Evolutionary conservation across 2,888 invertebrate species (phyloP).

Genomic region (Lydus trimaculatus): DNA sequence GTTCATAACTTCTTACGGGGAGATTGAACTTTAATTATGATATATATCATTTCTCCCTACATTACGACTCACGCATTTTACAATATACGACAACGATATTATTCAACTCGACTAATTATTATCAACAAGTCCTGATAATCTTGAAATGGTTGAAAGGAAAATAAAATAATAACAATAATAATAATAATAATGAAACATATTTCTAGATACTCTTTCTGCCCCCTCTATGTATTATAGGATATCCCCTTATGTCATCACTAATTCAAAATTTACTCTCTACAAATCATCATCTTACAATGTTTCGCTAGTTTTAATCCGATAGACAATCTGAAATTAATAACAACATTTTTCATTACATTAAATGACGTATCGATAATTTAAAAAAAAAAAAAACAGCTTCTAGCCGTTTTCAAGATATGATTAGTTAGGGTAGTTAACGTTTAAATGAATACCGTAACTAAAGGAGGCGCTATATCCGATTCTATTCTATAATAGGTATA

Average conservation of each 20-base stretch:
- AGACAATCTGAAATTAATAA: neutral
- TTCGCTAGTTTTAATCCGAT: conserved; percentile 12
- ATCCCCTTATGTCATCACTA: conserved; percentile 32
- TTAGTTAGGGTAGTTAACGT: conserved; percentile 46
- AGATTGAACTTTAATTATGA: conserved; percentile 35
- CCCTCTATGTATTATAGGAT: conserved; percentile 19
- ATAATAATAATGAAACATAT: neutral
- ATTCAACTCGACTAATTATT: conserved; percentile 29
- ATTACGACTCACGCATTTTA: conserved; percentile 29
- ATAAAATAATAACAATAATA: neutral
- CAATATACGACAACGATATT: conserved; percentile 32
- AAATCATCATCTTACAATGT: conserved; percentile 23
- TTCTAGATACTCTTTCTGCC: conserved; percentile 10
- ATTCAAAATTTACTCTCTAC: conserved; percentile 26
- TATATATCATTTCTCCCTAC: conserved; percentile 33
- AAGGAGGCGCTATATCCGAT: conserved; percentile 40
- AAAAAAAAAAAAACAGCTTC: neutral
- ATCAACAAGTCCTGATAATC: conserved; percentile 27
- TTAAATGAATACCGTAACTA: conserved; percentile 48
- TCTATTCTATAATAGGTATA: conserved; percentile 16
- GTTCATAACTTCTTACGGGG: conserved; percentile 35
- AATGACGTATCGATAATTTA: conserved; percentile 27
- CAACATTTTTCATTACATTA: conserved; percentile 13
- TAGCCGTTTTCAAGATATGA: conserved; percentile 19
- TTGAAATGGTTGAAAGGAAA: neutral